These are phyloP conservation scores for Sitodiplosis mosellana DNA, from an alignment of 1,140 invertebrate species.

Conservation along the genomic window DNA sequence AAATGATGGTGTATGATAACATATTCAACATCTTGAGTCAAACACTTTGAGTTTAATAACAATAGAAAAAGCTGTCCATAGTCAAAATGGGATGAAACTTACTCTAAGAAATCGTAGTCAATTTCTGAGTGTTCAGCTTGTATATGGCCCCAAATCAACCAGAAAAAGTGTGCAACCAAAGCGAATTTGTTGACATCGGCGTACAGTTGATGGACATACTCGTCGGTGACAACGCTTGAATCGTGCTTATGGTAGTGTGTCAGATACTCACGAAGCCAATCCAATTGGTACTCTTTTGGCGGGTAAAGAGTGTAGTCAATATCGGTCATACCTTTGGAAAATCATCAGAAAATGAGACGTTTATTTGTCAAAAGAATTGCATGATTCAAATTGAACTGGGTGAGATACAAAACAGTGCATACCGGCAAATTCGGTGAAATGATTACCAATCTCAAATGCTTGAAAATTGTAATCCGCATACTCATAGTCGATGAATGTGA, in stretches of 20 bases:
- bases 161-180: slow-evolving; percentile 70
- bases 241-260: slow-evolving; percentile 33
- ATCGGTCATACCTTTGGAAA: slow-evolving; percentile 49
- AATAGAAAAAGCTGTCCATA: neutral
- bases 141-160: slow-evolving; percentile 84
- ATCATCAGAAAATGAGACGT: slow-evolving; percentile 12
- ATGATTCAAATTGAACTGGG: slow-evolving; percentile 1
- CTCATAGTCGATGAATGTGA: slow-evolving; percentile 96
- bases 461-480: slow-evolving; percentile 90
- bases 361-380: neutral
- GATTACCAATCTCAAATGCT: slow-evolving; percentile 93
- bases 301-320: slow-evolving; percentile 68
- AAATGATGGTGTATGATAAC: slow-evolving; percentile 2
- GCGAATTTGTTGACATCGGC: slow-evolving; percentile 63
- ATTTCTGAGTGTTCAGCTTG: slow-evolving; percentile 81
- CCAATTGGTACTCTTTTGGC: slow-evolving; percentile 51
- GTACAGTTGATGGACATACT: slow-evolving; percentile 50
- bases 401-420: slow-evolving; percentile 8
- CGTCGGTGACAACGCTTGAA: slow-evolving; percentile 25
- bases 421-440: slow-evolving; percentile 96
- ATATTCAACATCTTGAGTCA: neutral
- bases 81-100: slow-evolving; percentile 20
- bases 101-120: slow-evolving; percentile 88
- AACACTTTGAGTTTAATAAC: slow-evolving; percentile 3
- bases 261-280: slow-evolving; percentile 68